A percentile compares a stretch with the other conserved stretches of the same genome.
Conservation (phyloP, 2,888 invertebrate species). For the Blomia tropicalis region DNA sequence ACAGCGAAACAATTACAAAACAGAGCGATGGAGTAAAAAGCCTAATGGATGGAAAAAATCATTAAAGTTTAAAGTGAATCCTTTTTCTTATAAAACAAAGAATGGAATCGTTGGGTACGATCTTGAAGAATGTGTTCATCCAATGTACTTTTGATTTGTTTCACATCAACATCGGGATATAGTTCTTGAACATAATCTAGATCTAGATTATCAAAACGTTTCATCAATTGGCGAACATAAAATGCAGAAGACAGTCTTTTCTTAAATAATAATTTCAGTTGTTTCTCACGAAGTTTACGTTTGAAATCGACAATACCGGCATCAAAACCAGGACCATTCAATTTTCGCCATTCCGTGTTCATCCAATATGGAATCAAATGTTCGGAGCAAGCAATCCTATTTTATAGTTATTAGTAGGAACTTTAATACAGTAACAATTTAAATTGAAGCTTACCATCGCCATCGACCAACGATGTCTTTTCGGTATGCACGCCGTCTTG, state of each 20-base stretch:
- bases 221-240: constrained; percentile 42
- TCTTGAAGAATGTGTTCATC: constrained; percentile 4
- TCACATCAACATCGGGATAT: constrained; percentile 59
- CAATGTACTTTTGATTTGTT: constrained; percentile 37
- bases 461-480: constrained; percentile 28
- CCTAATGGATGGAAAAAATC: too few relatives aligned
- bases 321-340: constrained; percentile 22
- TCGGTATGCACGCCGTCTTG: constrained; percentile 44
- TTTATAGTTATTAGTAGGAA: not conserved
- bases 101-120: constrained; percentile 1
- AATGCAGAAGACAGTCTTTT: too few relatives aligned
- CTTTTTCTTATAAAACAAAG: constrained; percentile 1
- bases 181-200: constrained; percentile 50
- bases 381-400: constrained; percentile 25
- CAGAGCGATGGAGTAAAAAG: too few relatives aligned
- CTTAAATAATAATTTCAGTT: constrained; percentile 22
- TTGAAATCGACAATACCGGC: constrained; percentile 27
- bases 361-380: constrained; percentile 28
- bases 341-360: constrained; percentile 26
- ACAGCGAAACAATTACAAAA: too few relatives aligned
- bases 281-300: constrained; percentile 24
- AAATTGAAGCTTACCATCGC: constrained; percentile 23
- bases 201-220: constrained; percentile 59
- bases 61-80: not conserved
- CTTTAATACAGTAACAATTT: not conserved